Percentiles rank a stretch among this genome's conserved stretches.
Evolutionary conservation across 37 sponge, comb jelly and placozoan genomes (phyloP).

Genomic region (Ephydatia muelleri): DNA sequence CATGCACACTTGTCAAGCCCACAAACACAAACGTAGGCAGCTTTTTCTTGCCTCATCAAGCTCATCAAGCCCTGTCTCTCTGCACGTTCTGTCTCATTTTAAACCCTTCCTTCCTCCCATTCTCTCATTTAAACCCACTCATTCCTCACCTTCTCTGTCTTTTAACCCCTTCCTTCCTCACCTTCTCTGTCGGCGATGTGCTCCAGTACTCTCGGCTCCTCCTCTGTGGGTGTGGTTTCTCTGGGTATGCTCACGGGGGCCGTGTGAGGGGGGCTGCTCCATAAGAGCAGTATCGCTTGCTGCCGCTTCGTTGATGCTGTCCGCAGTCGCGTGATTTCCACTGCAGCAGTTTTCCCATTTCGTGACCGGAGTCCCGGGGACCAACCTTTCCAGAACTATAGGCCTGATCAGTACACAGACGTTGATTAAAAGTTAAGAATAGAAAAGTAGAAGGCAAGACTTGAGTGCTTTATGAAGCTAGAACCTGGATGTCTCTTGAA

Average conservation of each 20-base stretch:
- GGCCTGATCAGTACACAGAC: too few species aligned
- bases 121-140: not conserved
- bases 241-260: not conserved
- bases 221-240: not conserved
- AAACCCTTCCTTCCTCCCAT: not conserved
- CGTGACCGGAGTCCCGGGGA: not conserved
- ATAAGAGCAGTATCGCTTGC: not conserved
- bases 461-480: too few species aligned
- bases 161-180: not conserved
- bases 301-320: not conserved
- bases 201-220: constrained; percentile 39
- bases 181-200: constrained; percentile 95
- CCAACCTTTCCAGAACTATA: not conserved
- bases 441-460: too few species aligned
- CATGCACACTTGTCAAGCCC: not conserved
- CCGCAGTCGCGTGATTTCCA: not conserved
- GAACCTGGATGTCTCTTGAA: too few species aligned
- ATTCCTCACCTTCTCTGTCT: not conserved
- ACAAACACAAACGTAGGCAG: not conserved
- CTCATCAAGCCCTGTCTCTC: not conserved
- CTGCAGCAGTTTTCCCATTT: constrained; percentile 55
- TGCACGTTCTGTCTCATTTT: not conserved
- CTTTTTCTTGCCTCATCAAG: not conserved
- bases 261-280: not conserved
- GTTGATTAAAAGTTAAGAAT: too few species aligned